A percentile compares a stretch with the other conserved stretches of the same genome.
These are phyloP conservation scores for Sphaerophoria taeniata DNA, from an alignment of 2,888 invertebrate species.

Conservation along the genomic window DNA sequence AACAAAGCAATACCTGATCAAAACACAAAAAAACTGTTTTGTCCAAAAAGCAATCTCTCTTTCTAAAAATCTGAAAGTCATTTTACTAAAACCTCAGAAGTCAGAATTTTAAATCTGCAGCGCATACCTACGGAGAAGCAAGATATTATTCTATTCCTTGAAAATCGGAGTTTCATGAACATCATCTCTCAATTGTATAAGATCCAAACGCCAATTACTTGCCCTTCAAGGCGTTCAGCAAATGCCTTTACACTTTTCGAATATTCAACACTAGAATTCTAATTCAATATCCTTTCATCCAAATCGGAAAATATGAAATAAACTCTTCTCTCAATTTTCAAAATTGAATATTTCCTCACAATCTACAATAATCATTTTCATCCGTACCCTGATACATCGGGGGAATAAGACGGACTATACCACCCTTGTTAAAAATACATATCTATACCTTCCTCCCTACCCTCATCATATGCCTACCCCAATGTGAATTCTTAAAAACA, in stretches of 20 bases:
- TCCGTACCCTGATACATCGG: not conserved
- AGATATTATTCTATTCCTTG: no score
- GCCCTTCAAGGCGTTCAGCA: no score
- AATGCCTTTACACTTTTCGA: conserved; percentile 7
- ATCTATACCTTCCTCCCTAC: not conserved
- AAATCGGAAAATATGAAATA: conserved; percentile 50
- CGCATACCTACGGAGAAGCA: no score
- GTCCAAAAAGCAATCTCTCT: no score
- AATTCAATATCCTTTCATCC: conserved; percentile 58
- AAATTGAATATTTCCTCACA: conserved; percentile 68
- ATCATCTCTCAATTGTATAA: no score
- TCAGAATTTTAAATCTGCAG: no score
- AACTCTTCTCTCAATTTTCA: conserved; percentile 26
- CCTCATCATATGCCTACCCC: not conserved
- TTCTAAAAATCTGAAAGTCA: no score
- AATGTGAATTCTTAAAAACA: conserved; percentile 15
- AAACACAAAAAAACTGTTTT: no score
- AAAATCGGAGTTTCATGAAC: no score
- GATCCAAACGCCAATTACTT: no score
- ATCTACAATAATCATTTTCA: conserved; percentile 49
- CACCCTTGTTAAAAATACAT: conserved; percentile 30
- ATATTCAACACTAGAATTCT: conserved; percentile 51
- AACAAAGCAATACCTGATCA: no score
- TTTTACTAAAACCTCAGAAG: no score
- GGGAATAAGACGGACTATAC: conserved; percentile 3